Conservation (phyloP, 2,797 vertebrate species). For the Siniperca obscura region DNA sequence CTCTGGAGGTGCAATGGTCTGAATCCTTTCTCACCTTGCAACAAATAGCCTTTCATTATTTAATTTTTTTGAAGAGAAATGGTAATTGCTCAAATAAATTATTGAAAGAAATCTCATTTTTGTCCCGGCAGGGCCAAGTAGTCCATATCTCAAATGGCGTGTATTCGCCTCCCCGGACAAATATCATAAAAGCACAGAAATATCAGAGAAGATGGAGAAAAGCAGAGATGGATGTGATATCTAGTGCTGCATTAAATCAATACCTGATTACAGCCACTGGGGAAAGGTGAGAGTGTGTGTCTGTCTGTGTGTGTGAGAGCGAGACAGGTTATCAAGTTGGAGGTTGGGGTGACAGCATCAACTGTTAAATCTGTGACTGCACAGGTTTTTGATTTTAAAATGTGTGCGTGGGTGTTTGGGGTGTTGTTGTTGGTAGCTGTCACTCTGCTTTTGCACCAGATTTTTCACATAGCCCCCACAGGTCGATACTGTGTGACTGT, state of each 20-base stretch:
- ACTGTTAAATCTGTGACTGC: slow-evolving; percentile 25
- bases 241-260: slow-evolving; percentile 68
- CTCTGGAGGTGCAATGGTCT: slow-evolving; percentile 36
- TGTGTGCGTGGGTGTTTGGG: slow-evolving; percentile 17
- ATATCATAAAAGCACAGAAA: slow-evolving; percentile 65
- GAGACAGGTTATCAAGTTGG: slow-evolving; percentile 24
- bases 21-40: slow-evolving; percentile 36
- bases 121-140: slow-evolving; percentile 44
- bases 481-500: slow-evolving; percentile 45
- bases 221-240: slow-evolving; percentile 70
- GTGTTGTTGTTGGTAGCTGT: slow-evolving; percentile 40
- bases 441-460: slow-evolving; percentile 52
- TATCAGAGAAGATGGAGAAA: slow-evolving; percentile 56
- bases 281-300: slow-evolving; percentile 46
- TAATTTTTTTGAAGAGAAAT: slow-evolving; percentile 37
- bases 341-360: slow-evolving; percentile 9
- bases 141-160: slow-evolving; percentile 58
- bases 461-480: slow-evolving; percentile 38
- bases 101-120: slow-evolving; percentile 59
- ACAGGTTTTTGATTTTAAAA: slow-evolving; percentile 34
- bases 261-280: slow-evolving; percentile 71
- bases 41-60: slow-evolving; percentile 31
- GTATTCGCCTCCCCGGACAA: slow-evolving; percentile 50
- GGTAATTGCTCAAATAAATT: slow-evolving; percentile 64
- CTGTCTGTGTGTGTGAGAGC: slow-evolving; percentile 13